A percentile compares a stretch with the other conserved stretches of the same genome.
These are phyloP conservation scores for Setipinna tenuifilis DNA, from an alignment of 2,797 vertebrate species.

Conservation along the genomic window DNA sequence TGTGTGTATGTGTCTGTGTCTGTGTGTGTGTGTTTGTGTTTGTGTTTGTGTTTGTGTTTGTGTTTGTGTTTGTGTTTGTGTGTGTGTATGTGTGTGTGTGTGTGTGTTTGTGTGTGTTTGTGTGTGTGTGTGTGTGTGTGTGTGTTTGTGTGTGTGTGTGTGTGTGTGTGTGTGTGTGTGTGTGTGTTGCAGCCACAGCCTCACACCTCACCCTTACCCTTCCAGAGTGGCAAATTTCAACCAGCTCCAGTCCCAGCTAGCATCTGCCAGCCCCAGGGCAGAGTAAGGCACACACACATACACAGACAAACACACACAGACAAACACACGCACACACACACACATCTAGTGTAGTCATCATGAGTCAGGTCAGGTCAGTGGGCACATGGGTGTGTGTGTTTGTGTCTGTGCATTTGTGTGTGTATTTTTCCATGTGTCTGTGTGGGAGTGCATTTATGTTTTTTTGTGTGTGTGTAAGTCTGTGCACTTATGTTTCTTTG, in stretches of 20 bases:
- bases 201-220: background rate
- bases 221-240: background rate
- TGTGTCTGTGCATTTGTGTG: background rate
- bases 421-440: background rate
- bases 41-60: background rate
- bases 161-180: background rate
- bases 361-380: background rate
- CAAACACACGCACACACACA: background rate
- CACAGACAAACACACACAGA: no score
- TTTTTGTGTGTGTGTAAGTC: background rate
- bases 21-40: background rate
- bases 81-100: background rate
- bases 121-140: background rate
- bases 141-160: background rate
- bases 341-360: background rate
- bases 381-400: no score
- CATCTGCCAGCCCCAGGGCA: slow-evolving; percentile 8
- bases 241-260: background rate
- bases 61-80: background rate
- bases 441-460: background rate
- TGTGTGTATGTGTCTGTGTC: background rate
- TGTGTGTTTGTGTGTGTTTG: background rate
- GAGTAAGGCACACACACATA: background rate
- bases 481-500: background rate
- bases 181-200: background rate